These are phyloP conservation scores for Barbus barbus DNA, from an alignment of 2,113 vertebrate genomes.

Conservation along the genomic window DNA sequence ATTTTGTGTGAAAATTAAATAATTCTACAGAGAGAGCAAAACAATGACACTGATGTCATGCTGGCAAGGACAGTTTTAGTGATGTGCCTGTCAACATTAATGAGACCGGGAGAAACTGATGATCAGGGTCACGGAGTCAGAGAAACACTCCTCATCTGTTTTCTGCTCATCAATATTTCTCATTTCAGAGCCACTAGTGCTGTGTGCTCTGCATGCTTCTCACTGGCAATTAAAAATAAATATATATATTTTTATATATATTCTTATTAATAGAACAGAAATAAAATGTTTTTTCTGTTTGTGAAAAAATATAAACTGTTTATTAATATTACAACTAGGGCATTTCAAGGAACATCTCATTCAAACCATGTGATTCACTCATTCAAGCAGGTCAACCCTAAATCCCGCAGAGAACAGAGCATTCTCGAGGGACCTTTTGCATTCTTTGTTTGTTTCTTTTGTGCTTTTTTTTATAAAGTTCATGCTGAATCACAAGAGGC, in stretches of 20 bases:
- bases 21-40: not conserved
- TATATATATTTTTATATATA: too few relatives aligned
- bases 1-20: too few relatives aligned
- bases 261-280: too few relatives aligned
- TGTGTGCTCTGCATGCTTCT: not conserved
- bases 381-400: not conserved
- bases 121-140: conserved; percentile 56
- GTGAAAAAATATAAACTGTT: too few relatives aligned
- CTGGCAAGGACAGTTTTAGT: not conserved
- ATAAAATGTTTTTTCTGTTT: too few relatives aligned
- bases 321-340: not conserved
- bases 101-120: conserved; percentile 58
- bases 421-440: not conserved
- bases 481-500: conserved; percentile 28
- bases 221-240: too few relatives aligned
- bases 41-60: not conserved
- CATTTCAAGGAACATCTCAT: not conserved
- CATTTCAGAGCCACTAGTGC: conserved; percentile 38
- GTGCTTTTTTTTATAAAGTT: not conserved
- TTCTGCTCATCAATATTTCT: conserved; percentile 57
- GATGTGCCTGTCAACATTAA: conserved; percentile 33
- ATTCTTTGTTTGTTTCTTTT: not conserved
- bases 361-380: not conserved
- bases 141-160: conserved; percentile 51
- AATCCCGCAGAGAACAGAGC: not conserved